Conservation (phyloP, 2,113 vertebrate species). For the Megaptera novaeangliae region DNA sequence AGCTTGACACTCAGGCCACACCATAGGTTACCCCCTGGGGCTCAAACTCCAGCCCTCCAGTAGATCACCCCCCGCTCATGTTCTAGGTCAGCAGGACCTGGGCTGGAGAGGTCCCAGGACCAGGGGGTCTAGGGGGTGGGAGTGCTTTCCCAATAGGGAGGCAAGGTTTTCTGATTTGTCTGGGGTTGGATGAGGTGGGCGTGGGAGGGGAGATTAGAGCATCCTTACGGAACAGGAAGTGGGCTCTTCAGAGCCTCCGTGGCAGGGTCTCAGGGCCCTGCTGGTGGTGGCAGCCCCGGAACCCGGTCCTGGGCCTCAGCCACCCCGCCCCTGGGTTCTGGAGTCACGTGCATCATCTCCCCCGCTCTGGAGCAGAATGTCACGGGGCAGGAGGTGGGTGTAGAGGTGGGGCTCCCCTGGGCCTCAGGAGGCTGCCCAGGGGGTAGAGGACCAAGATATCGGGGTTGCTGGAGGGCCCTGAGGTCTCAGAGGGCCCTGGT, state of each 20-base stretch:
- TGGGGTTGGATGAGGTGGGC: neutral
- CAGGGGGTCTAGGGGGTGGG: too few species aligned
- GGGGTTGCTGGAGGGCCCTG: neutral
- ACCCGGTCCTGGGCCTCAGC: neutral
- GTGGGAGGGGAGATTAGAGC: neutral
- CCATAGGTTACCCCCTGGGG: fast-evolving
- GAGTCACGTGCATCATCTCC: too few species aligned
- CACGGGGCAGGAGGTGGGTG: fast-evolving
- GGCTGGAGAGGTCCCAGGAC: neutral
- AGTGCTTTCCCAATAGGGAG: neutral
- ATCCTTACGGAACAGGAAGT: fast-evolving
- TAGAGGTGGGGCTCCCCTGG: neutral
- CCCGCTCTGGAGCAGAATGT: fast-evolving
- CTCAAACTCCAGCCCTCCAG: neutral
- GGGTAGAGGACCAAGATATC: neutral
- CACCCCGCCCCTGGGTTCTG: fast-evolving
- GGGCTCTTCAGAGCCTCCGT: neutral
- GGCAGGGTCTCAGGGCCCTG: neutral
- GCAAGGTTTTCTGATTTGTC: neutral
- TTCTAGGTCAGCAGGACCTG: neutral
- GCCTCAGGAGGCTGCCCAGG: too few species aligned
- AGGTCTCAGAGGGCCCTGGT: neutral
- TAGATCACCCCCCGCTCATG: neutral
- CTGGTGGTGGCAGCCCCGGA: neutral
- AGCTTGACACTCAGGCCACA: neutral